phyloP scores from a whole-genome alignment of 1,140 invertebrate species.

The Atta texana region DNA sequence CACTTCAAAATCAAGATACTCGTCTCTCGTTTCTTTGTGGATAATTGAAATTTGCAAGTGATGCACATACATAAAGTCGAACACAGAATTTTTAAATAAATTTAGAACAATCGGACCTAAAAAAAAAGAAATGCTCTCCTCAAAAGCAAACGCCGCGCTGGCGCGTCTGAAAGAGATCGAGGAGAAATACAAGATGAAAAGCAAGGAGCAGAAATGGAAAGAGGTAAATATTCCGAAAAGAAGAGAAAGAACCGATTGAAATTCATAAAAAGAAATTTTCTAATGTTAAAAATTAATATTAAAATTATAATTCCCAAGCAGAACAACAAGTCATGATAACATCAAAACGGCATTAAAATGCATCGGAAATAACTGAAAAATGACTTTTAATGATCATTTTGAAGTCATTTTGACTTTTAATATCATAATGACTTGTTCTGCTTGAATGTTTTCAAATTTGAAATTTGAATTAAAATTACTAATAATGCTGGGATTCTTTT shows the following conservation, averaged over 20 bases:
- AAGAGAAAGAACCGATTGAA: background rate
- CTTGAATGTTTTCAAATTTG: too few species aligned
- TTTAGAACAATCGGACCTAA: constrained; percentile 7
- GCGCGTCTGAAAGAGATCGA: constrained; percentile 80
- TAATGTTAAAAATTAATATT: background rate
- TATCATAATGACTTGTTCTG: too few species aligned
- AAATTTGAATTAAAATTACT: too few species aligned
- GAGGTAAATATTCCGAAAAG: constrained; percentile 50
- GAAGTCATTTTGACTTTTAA: too few species aligned
- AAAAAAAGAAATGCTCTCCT: constrained; percentile 72
- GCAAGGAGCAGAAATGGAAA: constrained; percentile 55
- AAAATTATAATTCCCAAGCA: too few species aligned
- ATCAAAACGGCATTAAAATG: too few species aligned
- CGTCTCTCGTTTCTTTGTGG: background rate
- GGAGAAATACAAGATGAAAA: constrained; percentile 78
- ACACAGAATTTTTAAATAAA: background rate
- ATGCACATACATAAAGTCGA: background rate
- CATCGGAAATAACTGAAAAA: too few species aligned
- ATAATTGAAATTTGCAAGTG: constrained; percentile 69
- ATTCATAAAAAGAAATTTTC: background rate
- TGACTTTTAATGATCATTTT: too few species aligned
- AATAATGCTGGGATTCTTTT: too few species aligned
- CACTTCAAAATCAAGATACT: background rate
- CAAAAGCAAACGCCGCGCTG: constrained; percentile 79
- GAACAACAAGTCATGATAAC: too few species aligned